Percentiles rank a stretch among this genome's conserved stretches.
Conservation (phyloP, 2,888 invertebrate genomes). For the Campaea margaritaria region DNA sequence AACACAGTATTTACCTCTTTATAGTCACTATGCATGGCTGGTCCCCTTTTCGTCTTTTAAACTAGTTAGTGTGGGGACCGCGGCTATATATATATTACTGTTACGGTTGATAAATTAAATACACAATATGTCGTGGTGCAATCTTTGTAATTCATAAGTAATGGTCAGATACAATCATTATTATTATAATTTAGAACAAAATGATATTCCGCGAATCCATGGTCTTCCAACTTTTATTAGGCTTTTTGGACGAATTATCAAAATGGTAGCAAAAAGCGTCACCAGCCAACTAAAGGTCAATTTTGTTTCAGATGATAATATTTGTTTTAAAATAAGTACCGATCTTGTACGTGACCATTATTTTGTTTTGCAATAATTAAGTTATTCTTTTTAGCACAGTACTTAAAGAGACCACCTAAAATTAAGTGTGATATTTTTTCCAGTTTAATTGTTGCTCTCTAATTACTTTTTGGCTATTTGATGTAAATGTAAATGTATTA, state of each 20-base stretch:
- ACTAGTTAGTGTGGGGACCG: constrained; percentile 54
- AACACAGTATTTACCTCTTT: constrained; percentile 66
- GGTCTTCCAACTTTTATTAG: constrained; percentile 67
- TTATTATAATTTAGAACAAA: constrained; percentile 41
- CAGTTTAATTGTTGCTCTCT: constrained; percentile 73
- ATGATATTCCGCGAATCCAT: constrained; percentile 55
- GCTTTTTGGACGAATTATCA: constrained; percentile 53
- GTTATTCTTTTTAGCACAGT: constrained; percentile 63
- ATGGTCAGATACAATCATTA: constrained; percentile 67
- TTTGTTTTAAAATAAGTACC: constrained; percentile 34
- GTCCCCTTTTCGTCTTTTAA: constrained; percentile 56
- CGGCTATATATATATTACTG: constrained; percentile 45
- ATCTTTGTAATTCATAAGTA: constrained; percentile 64
- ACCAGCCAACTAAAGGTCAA: constrained; percentile 33
- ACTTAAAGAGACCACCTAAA: constrained; percentile 80
- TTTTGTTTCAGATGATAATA: constrained; percentile 27
- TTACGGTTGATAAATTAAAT: constrained; percentile 52
- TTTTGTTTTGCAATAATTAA: constrained; percentile 55
- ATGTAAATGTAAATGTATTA: constrained; percentile 35
- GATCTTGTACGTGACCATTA: constrained; percentile 67
- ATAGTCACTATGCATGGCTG: constrained; percentile 56
- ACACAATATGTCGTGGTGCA: constrained; percentile 65
- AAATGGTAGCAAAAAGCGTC: constrained; percentile 25
- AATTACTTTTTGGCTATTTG: constrained; percentile 50
- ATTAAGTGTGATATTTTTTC: constrained; percentile 79